Base-by-base conservation (phyloP, 2,888 invertebrate species). In the Nymphalis c-album region DNA sequence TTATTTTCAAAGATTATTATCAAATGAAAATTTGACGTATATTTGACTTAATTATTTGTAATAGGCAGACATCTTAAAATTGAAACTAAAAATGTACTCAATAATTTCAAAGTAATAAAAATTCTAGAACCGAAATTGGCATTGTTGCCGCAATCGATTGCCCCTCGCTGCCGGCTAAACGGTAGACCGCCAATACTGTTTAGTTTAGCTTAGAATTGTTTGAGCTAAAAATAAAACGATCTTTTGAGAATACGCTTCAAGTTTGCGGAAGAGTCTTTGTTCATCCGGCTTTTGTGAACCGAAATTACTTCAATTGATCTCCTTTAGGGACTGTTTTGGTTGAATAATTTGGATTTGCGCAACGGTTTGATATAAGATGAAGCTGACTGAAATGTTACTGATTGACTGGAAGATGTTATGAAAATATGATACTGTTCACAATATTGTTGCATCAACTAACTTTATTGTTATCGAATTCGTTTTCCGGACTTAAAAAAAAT, bases 151-250 rank as follows among this genome's bases (percentile, higher is more conserved):
- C 57, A 57, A 57, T 57, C 57, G 57, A 57, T 40, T 48, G 60
- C 45, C 50, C 55, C 59, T 59, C 51, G 55, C 66, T 60, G 26
- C 48, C 60, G 60, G 60, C 63, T 60, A 60, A 69, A 63, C 60
- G 63, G 66, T 60, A 63, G 35, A 60, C 60, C 58, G 68, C 31
- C 63, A 63, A 61, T 64, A 64, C 61, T 60, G 65, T 70, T 63
- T 63, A 63, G 73, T 74, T 75, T 67, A 70, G 68, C 72, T 72
- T 53, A 69, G 71, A 70, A 67, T 67, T 68, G 68, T 71, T 74
- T 68, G 68, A 68, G 69, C 68, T 68, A 60, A 64, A 63, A 69
- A 73, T 65, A 69, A 74, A 72, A 63, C 62, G 51, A 67, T 62
- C 64, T 60, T 67, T 69, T 58, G 66, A 60, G 59, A 60, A 66